phyloP scores from a whole-genome alignment of 2,888 invertebrate species.

The Polydesmus complanatus region DNA sequence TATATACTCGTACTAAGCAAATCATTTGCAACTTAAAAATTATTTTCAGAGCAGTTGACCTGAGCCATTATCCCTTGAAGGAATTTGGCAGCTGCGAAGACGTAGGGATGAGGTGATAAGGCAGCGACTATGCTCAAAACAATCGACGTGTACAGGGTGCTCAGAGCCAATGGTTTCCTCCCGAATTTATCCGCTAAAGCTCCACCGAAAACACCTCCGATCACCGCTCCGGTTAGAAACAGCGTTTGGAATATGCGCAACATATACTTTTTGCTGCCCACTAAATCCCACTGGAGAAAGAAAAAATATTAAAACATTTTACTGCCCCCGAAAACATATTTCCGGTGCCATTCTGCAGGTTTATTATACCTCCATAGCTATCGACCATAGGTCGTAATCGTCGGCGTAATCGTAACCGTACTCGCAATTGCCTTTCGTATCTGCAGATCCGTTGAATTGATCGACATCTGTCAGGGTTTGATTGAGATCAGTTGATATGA shows the following conservation, averaged over 20 bases:
- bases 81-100: constrained; percentile 12
- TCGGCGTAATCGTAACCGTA: constrained; percentile 15
- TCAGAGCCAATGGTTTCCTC: constrained; percentile 17
- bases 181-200: constrained; percentile 16
- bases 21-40: not conserved
- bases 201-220: constrained; percentile 16
- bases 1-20: too few species aligned
- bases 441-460: too few species aligned
- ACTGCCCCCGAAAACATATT: not conserved
- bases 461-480: too few species aligned
- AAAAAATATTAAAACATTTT: not conserved
- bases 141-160: constrained; percentile 16
- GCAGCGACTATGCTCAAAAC: constrained; percentile 6
- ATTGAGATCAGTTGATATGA: too few species aligned
- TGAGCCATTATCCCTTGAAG: constrained; percentile 10
- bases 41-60: not conserved
- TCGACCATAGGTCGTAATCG: constrained; percentile 9
- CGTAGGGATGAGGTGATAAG: constrained; percentile 11
- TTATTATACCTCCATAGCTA: constrained; percentile 16
- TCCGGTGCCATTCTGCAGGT: not conserved
- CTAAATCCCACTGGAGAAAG: constrained; percentile 11
- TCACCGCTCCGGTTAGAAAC: constrained; percentile 14
- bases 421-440: too few species aligned
- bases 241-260: constrained; percentile 8
- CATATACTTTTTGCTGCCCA: constrained; percentile 11